Conservation (phyloP, 2,797 vertebrate species). For the Zenarchopterus dispar region DNA sequence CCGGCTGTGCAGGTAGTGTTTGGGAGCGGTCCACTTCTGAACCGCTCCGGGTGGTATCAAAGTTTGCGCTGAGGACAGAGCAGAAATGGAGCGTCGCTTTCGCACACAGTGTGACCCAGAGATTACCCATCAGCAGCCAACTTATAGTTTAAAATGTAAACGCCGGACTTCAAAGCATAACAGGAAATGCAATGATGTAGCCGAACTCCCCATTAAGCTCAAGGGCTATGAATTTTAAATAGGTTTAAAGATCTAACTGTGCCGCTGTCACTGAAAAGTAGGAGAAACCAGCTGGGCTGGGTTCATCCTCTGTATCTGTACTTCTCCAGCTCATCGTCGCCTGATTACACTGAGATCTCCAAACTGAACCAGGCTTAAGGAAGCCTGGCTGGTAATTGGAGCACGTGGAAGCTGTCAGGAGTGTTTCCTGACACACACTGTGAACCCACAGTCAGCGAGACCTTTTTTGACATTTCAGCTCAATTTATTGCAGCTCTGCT, state of each 20-base stretch:
- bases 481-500: slow-evolving; percentile 45
- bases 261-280: slow-evolving; percentile 24
- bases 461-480: slow-evolving; percentile 38
- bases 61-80: too few species aligned
- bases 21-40: too few species aligned
- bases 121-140: too few species aligned
- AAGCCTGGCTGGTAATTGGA: slow-evolving; percentile 59
- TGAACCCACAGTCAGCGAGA: slow-evolving; percentile 18
- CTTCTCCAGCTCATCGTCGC: slow-evolving; percentile 38
- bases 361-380: slow-evolving; percentile 34
- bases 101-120: too few species aligned
- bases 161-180: neutral
- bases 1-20: too few species aligned
- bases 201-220: neutral
- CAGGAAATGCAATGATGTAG: neutral
- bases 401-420: slow-evolving; percentile 57
- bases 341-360: slow-evolving; percentile 60
- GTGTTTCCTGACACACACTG: slow-evolving; percentile 37
- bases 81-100: too few species aligned
- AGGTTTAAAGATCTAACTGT: neutral
- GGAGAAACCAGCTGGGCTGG: slow-evolving; percentile 10
- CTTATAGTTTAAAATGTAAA: too few species aligned
- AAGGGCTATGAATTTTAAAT: slow-evolving; percentile 30
- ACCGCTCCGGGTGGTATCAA: too few species aligned
- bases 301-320: slow-evolving; percentile 33